phyloP scores from a whole-genome alignment of 2,113 vertebrate species.

The Sarotherodon lohbergeri region DNA sequence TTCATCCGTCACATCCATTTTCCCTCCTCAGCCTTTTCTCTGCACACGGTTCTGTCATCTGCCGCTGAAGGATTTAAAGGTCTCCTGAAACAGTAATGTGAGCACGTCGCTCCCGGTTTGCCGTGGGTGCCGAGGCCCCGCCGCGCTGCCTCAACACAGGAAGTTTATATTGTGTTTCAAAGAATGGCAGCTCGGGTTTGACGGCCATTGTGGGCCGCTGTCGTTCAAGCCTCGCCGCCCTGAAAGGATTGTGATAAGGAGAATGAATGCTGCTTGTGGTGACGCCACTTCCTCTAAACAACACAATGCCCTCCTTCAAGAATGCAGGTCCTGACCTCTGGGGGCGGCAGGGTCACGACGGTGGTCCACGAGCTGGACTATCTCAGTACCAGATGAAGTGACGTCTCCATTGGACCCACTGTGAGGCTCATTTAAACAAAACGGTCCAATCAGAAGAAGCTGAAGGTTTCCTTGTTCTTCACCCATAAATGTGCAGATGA shows the following conservation, averaged over 20 bases:
- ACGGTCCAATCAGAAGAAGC: not conserved
- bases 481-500: not conserved
- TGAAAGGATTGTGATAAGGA: not conserved
- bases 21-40: not conserved
- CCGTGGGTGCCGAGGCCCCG: not conserved
- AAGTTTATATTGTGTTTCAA: slow-evolving; percentile 31
- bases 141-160: not conserved
- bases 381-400: not conserved
- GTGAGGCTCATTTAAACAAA: not conserved
- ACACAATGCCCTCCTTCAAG: not conserved
- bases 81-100: not conserved
- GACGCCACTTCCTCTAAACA: not conserved
- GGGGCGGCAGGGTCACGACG: not conserved
- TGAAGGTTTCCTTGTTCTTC: not conserved
- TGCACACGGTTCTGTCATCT: not conserved
- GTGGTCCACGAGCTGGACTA: not conserved
- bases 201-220: not conserved
- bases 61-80: slow-evolving; percentile 2
- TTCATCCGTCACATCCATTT: not conserved
- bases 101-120: not conserved
- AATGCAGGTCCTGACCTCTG: not conserved
- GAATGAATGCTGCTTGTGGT: not conserved
- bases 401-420: not conserved
- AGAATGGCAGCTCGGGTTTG: not conserved
- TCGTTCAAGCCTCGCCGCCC: not conserved